phyloP scores from a whole-genome alignment of 1,140 invertebrate genomes.

The Rhizoglyphus robini region DNA sequence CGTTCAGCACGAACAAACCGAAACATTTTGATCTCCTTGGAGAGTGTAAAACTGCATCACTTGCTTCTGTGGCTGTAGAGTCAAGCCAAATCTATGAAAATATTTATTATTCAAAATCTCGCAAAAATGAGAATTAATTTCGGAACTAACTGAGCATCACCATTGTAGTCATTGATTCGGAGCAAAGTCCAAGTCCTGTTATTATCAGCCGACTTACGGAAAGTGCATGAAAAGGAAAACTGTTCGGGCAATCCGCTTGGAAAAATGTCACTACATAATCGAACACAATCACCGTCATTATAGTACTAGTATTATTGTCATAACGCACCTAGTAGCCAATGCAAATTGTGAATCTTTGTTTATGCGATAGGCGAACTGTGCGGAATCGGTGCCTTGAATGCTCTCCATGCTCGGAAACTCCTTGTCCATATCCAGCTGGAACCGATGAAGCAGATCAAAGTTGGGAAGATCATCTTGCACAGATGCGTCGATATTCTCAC shows the following conservation, averaged over 20 bases:
- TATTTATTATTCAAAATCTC: not conserved
- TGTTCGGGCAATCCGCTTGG: slow-evolving; percentile 51
- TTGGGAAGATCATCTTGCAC: slow-evolving; percentile 23
- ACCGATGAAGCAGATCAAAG: slow-evolving; percentile 64
- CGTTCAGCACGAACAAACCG: slow-evolving; percentile 34
- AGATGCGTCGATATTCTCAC: not conserved
- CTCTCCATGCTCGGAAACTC: no score
- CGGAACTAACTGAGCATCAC: slow-evolving; percentile 40
- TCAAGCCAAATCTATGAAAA: slow-evolving; percentile 40
- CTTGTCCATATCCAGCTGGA: slow-evolving; percentile 46
- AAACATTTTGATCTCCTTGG: slow-evolving; percentile 40
- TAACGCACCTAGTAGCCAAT: slow-evolving; percentile 47
- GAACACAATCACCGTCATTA: not conserved
- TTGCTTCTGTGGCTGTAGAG: slow-evolving; percentile 47
- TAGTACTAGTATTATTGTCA: not conserved
- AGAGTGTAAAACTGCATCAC: slow-evolving; percentile 48
- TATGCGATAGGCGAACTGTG: slow-evolving; percentile 61
- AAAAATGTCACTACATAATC: slow-evolving; percentile 46
- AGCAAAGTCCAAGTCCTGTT: slow-evolving; percentile 54
- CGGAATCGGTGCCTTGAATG: slow-evolving; percentile 52
- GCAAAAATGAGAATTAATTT: not conserved
- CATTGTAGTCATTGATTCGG: slow-evolving; percentile 44
- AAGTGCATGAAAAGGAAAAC: slow-evolving; percentile 54
- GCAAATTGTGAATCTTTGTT: slow-evolving; percentile 53
- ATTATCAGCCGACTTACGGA: slow-evolving; percentile 36